These are phyloP conservation scores for Elephantulus edwardii DNA, from an alignment of 2,113 vertebrate genomes.

Conservation along the genomic window DNA sequence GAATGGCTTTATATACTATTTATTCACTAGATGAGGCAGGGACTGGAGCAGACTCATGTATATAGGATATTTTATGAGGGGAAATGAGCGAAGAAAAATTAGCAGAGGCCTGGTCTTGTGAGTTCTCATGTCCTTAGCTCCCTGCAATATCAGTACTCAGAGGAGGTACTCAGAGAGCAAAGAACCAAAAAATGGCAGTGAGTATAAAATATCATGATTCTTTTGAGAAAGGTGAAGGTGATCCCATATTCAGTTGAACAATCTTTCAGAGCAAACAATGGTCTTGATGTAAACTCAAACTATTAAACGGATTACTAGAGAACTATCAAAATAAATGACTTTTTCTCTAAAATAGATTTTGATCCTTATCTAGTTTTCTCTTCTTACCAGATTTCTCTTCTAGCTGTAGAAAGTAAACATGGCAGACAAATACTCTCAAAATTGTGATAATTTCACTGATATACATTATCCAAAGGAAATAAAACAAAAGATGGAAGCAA, in stretches of 20 bases:
- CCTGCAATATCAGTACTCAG: not conserved
- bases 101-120: not conserved
- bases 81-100: not conserved
- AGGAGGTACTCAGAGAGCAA: not conserved
- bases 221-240: not conserved
- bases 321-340: no score
- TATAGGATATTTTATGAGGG: not conserved
- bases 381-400: slow-evolving; percentile 14
- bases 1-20: not conserved
- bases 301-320: no score
- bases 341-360: slow-evolving; percentile 39
- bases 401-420: not conserved
- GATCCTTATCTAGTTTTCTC: not conserved
- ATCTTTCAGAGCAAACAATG: no score
- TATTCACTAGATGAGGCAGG: not conserved
- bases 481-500: not conserved
- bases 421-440: slow-evolving; percentile 19
- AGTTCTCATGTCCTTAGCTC: not conserved
- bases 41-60: not conserved
- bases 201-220: not conserved
- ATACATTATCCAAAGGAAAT: not conserved
- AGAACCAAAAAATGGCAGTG: not conserved
- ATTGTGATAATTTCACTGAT: slow-evolving; percentile 4
- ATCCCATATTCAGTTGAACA: not conserved
- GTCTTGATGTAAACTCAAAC: no score